Conservation (phyloP, 1,140 invertebrate genomes). For the Tribolium madens region DNA sequence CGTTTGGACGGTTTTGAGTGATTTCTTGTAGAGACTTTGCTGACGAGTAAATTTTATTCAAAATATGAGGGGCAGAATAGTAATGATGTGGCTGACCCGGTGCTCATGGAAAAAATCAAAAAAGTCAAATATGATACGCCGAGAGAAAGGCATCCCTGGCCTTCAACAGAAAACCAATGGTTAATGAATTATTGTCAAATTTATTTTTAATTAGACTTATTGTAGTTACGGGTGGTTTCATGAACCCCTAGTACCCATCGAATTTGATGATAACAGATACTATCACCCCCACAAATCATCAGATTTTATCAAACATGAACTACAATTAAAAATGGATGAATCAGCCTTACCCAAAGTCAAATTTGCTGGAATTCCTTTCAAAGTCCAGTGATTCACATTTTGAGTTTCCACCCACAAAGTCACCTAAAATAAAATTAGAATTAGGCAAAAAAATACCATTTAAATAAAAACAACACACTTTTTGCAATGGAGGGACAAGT, state of each 20-base stretch:
- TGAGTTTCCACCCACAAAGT: not conserved
- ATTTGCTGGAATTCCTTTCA: constrained; percentile 50
- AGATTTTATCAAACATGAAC: constrained; percentile 51
- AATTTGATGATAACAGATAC: constrained; percentile 55
- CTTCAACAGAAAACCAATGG: constrained; percentile 59
- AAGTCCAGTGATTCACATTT: constrained; percentile 39
- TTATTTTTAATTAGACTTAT: not conserved
- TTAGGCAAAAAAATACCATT: not conserved
- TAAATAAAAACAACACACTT: not conserved
- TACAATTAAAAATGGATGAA: constrained; percentile 16
- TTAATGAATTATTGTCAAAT: constrained; percentile 21
- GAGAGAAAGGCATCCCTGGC: constrained; percentile 55
- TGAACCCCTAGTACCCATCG: constrained; percentile 50
- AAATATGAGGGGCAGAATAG: constrained; percentile 55
- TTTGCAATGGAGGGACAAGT: too few relatives aligned
- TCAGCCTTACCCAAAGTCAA: constrained; percentile 18
- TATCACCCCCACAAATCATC: constrained; percentile 48
- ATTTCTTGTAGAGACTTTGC: constrained; percentile 48
- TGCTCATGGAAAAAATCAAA: constrained; percentile 52
- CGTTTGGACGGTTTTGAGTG: not conserved
- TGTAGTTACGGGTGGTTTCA: constrained; percentile 60
- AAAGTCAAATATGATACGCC: constrained; percentile 52
- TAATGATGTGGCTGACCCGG: constrained; percentile 45
- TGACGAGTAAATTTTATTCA: constrained; percentile 60
- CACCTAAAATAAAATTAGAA: not conserved